A percentile compares a stretch with the other conserved stretches of the same genome.
Conservation (phyloP, 2,888 invertebrate species). For the Hyalella azteca region DNA sequence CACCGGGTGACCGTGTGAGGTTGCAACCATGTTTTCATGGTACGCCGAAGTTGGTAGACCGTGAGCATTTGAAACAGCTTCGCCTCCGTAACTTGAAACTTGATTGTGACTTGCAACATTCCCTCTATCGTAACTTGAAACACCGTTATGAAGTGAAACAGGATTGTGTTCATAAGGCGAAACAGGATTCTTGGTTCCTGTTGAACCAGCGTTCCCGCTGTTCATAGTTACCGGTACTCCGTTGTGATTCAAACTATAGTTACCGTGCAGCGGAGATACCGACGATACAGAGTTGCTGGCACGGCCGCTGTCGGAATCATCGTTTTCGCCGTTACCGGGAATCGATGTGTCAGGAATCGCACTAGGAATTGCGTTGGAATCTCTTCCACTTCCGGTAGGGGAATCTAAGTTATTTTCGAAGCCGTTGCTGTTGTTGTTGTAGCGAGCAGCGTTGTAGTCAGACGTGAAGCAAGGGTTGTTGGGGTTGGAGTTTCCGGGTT, state of each 20-base stretch:
- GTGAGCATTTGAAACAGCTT: not conserved
- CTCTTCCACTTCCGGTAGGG: not conserved
- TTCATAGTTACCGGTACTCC: too few relatives aligned
- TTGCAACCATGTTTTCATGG: not conserved
- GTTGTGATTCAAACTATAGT: too few relatives aligned
- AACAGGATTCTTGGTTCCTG: too few relatives aligned
- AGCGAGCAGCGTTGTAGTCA: too few relatives aligned
- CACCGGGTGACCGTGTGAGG: not conserved
- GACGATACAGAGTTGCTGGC: slow-evolving; percentile 6
- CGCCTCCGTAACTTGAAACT: too few relatives aligned
- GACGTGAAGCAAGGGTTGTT: too few relatives aligned
- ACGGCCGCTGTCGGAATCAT: slow-evolving; percentile 9
- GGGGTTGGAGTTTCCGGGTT: not conserved
- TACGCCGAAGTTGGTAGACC: not conserved
- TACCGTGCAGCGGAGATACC: not conserved
- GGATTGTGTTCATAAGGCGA: too few relatives aligned
- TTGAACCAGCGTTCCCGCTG: too few relatives aligned
- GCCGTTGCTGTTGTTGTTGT: not conserved
- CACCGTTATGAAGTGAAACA: too few relatives aligned
- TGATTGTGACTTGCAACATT: too few relatives aligned
- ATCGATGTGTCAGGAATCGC: not conserved
- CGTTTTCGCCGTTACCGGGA: not conserved
- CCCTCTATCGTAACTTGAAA: too few relatives aligned
- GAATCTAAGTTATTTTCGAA: too few relatives aligned
- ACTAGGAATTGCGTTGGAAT: not conserved